These are phyloP conservation scores for Catamblyrhynchus diadema DNA, from an alignment of 2,797 vertebrate genomes.

Conservation along the genomic window DNA sequence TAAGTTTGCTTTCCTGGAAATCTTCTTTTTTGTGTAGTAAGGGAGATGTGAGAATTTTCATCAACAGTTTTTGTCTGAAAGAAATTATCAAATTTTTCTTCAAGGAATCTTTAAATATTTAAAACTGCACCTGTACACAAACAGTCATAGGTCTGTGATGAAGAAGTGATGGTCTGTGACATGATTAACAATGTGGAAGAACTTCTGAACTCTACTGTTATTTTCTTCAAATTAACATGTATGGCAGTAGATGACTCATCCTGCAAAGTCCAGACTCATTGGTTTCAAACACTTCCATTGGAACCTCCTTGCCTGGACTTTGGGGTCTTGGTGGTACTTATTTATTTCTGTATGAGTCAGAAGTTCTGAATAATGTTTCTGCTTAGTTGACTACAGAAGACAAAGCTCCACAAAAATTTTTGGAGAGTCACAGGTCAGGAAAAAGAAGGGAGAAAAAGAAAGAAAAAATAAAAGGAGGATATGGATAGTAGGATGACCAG, in stretches of 20 bases:
- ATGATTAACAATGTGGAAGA: not conserved
- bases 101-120: not conserved
- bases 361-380: not conserved
- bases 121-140: not conserved
- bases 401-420: not conserved
- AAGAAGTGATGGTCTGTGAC: not conserved
- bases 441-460: not conserved
- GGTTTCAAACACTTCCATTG: not conserved
- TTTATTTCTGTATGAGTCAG: not conserved
- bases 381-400: not conserved
- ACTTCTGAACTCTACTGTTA: not conserved
- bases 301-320: not conserved
- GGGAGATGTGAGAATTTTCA: not conserved
- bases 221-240: not conserved
- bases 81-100: not conserved
- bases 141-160: not conserved
- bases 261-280: not conserved
- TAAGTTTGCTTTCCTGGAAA: not conserved
- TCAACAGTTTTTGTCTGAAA: not conserved
- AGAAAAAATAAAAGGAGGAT: not conserved
- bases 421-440: not conserved
- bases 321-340: not conserved
- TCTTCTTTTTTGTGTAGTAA: not conserved
- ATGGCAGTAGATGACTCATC: not conserved
- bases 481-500: not conserved